Percentiles rank a stretch among this genome's conserved stretches.
Evolutionary conservation across 2,113 vertebrate species (phyloP).

Genomic region (Onychostruthus taczanowskii): DNA sequence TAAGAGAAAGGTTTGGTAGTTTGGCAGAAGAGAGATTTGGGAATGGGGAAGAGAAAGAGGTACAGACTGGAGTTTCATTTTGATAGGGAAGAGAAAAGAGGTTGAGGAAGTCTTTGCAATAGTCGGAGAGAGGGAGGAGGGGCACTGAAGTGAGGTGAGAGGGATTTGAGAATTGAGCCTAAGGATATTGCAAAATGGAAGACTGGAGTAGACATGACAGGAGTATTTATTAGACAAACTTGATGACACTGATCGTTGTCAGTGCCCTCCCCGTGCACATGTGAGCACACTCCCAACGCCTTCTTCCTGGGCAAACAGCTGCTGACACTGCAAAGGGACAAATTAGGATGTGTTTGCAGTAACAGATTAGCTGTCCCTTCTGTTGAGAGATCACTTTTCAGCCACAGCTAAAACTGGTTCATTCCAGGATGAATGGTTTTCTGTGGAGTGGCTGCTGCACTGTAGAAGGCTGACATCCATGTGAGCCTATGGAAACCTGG

Average conservation of each 20-base stretch:
- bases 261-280: background rate
- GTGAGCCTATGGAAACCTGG: background rate
- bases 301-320: background rate
- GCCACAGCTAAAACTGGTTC: background rate
- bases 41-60: background rate
- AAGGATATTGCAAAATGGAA: slow-evolving; percentile 10
- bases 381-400: background rate
- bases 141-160: background rate
- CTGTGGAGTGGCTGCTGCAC: background rate
- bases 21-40: background rate
- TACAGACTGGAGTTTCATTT: background rate
- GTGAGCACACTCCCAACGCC: background rate
- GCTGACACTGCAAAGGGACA: background rate
- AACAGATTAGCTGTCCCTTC: background rate
- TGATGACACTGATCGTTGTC: background rate
- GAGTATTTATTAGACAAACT: background rate
- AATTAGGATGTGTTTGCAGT: background rate
- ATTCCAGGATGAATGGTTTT: background rate
- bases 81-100: background rate
- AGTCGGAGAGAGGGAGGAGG: background rate
- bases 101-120: background rate
- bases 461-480: background rate
- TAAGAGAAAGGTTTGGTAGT: background rate
- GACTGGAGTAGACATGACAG: background rate
- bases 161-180: background rate